Conservation (phyloP, 2,888 invertebrate species). For the Zygaena filipendulae region DNA sequence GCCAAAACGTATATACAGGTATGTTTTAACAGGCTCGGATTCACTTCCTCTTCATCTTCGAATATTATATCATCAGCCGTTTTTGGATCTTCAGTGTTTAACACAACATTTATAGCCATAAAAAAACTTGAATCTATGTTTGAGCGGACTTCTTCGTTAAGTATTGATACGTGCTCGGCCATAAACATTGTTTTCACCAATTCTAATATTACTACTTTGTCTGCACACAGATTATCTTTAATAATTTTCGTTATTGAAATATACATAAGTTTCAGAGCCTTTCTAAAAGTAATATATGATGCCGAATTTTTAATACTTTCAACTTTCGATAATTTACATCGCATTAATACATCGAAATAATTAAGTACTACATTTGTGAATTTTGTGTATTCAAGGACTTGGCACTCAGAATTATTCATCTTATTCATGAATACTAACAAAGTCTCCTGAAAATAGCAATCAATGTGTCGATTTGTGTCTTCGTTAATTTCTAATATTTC, state of each 20-base stretch:
- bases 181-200: too few relatives aligned
- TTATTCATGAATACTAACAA: constrained; percentile 17
- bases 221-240: constrained; percentile 24
- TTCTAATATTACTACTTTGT: too few relatives aligned
- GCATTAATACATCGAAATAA: constrained; percentile 32
- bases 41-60: constrained; percentile 37
- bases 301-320: constrained; percentile 22
- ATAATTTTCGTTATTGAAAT: constrained; percentile 23
- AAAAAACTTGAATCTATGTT: constrained; percentile 36
- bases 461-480: constrained; percentile 23
- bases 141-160: constrained; percentile 28
- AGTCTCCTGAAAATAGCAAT: constrained; percentile 23
- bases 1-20: constrained; percentile 38
- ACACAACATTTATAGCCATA: constrained; percentile 33
- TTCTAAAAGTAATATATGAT: constrained; percentile 24
- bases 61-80: constrained; percentile 25
- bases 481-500: constrained; percentile 24
- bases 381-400: constrained; percentile 26
- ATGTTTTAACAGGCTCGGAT: constrained; percentile 32
- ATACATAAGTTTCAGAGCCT: constrained; percentile 26
- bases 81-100: constrained; percentile 30
- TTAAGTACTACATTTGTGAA: constrained; percentile 24
- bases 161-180: too few relatives aligned
- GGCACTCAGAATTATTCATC: constrained; percentile 19
- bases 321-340: constrained; percentile 22